Evolutionary conservation across 2,113 vertebrate genomes (phyloP).

Genomic region (Trogon melanurus): DNA sequence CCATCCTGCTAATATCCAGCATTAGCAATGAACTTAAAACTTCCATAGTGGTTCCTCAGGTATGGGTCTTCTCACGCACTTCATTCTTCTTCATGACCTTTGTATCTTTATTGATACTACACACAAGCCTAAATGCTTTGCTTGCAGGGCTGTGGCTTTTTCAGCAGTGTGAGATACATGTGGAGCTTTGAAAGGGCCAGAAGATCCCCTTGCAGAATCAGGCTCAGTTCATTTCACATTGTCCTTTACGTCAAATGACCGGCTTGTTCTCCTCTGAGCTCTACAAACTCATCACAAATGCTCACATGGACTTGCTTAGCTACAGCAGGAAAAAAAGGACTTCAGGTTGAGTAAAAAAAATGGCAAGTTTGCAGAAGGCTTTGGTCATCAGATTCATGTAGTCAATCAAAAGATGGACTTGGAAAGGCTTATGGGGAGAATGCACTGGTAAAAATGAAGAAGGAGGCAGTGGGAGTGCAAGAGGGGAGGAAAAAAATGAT

Average conservation of each 20-base stretch:
- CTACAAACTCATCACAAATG: neutral
- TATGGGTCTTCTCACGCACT: neutral
- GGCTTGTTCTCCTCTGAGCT: neutral
- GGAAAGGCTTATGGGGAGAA: neutral
- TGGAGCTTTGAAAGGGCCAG: neutral
- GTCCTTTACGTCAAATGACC: neutral
- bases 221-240: neutral
- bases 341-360: neutral
- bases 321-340: neutral
- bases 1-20: neutral
- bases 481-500: slow-evolving; percentile 45
- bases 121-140: neutral
- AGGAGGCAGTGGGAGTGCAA: neutral
- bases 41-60: neutral
- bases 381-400: neutral
- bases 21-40: neutral
- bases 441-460: neutral
- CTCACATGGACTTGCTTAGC: neutral
- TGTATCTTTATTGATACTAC: neutral
- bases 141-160: fast-evolving
- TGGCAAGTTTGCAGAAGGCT: neutral
- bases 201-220: neutral
- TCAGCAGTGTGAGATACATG: neutral
- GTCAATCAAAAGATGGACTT: neutral
- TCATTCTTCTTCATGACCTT: neutral